phyloP scores from a whole-genome alignment of 1,140 invertebrate species.

The Drosophila gunungcola region DNA sequence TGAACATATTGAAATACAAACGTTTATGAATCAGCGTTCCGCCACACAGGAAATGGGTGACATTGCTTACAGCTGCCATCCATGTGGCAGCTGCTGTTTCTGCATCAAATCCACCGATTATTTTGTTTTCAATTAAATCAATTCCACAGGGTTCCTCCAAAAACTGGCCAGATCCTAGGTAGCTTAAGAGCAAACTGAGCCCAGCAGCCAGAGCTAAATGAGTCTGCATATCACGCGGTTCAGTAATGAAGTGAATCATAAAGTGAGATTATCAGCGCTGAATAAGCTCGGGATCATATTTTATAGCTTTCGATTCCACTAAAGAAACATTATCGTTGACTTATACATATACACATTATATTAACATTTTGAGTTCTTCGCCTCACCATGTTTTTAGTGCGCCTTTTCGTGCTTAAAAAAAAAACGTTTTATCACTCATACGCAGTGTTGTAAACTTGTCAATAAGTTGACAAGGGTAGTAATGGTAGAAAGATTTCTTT shows the following conservation, averaged over 20 bases:
- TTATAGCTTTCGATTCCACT: too few relatives aligned
- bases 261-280: too few relatives aligned
- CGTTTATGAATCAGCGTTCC: constrained; percentile 17
- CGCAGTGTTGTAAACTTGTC: too few relatives aligned
- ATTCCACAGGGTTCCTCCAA: background rate
- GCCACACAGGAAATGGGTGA: background rate
- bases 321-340: too few relatives aligned
- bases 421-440: too few relatives aligned
- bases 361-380: too few relatives aligned
- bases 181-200: background rate
- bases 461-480: too few relatives aligned
- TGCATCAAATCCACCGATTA: background rate
- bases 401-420: too few relatives aligned
- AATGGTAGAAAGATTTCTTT: too few relatives aligned
- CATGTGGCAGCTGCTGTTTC: background rate
- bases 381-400: too few relatives aligned
- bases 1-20: constrained; percentile 1
- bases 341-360: too few relatives aligned
- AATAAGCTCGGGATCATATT: too few relatives aligned
- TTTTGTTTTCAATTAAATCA: accelerated
- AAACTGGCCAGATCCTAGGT: background rate
- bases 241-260: background rate
- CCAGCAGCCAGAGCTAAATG: background rate
- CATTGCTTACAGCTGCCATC: constrained; percentile 9
- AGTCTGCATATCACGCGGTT: background rate